phyloP scores from a whole-genome alignment of 1,140 invertebrate species.

The Dolichoris vasculosae region DNA sequence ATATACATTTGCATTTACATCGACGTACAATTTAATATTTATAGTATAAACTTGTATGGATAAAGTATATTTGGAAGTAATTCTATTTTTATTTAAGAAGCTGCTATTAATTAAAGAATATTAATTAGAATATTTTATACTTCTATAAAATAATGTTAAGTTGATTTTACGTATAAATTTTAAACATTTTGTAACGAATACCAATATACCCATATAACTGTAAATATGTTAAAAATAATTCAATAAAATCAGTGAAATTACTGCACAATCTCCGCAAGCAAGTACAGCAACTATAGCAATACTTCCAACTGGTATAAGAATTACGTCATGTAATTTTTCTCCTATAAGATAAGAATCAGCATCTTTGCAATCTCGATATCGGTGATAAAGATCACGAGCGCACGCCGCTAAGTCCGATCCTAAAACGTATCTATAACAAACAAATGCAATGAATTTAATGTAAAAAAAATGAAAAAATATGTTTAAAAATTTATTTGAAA shows the following conservation, averaged over 20 bases:
- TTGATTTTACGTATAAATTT: not conserved
- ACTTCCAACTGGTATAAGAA: slow-evolving; percentile 78
- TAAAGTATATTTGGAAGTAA: too few relatives aligned
- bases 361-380: slow-evolving; percentile 89
- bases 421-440: slow-evolving; percentile 82
- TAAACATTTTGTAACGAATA: not conserved
- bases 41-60: too few relatives aligned
- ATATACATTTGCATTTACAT: too few relatives aligned
- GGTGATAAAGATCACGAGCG: slow-evolving; percentile 88
- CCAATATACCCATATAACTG: not conserved
- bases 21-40: too few relatives aligned
- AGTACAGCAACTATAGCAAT: slow-evolving; percentile 64
- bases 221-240: not conserved
- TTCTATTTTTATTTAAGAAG: too few relatives aligned
- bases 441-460: slow-evolving; percentile 3
- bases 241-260: slow-evolving; percentile 52
- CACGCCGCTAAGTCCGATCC: slow-evolving; percentile 87
- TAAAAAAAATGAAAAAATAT: slow-evolving; percentile 5
- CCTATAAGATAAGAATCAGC: slow-evolving; percentile 85
- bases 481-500: too few relatives aligned
- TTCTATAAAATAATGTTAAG: too few relatives aligned
- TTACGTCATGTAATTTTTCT: slow-evolving; percentile 87
- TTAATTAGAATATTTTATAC: too few relatives aligned
- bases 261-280: slow-evolving; percentile 70
- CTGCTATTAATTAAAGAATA: too few relatives aligned